Conservation (phyloP, 2,113 vertebrate genomes). For the Oriolus oriolus region DNA sequence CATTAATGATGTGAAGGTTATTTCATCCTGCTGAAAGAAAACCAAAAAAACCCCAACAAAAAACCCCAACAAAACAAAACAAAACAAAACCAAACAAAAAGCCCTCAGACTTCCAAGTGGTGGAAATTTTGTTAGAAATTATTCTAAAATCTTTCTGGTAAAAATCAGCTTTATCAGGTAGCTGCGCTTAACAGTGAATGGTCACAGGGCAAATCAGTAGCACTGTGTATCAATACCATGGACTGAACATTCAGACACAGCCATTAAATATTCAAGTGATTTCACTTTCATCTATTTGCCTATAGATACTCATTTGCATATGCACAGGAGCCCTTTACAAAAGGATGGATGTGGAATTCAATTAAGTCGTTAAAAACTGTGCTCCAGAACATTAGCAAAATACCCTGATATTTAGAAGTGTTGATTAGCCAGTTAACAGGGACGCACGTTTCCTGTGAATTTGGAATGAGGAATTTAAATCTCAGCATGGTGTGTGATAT, state of each 20-base stretch:
- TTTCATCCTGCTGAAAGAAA: not conserved
- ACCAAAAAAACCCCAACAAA: too few species aligned
- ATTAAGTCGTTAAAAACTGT: not conserved
- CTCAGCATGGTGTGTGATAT: not conserved
- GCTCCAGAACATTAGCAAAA: not conserved
- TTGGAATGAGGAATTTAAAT: not conserved
- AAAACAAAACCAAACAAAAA: not conserved
- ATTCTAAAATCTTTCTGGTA: not conserved
- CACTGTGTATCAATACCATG: not conserved
- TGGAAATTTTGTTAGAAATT: not conserved
- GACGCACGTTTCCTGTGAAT: not conserved
- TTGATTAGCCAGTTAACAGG: not conserved
- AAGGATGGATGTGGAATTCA: not conserved
- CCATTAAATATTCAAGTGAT: not conserved
- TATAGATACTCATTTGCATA: not conserved
- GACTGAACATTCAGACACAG: not conserved
- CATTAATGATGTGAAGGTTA: not conserved
- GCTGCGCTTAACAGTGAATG: not conserved
- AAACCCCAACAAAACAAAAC: too few species aligned
- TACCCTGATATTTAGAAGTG: not conserved
- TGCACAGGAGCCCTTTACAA: not conserved
- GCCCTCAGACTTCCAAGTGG: not conserved
- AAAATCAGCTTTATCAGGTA: not conserved
- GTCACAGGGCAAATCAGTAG: not conserved
- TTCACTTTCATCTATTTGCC: not conserved